phyloP scores from a whole-genome alignment of 1,140 invertebrate species.

The Agraylea sexmaculata region DNA sequence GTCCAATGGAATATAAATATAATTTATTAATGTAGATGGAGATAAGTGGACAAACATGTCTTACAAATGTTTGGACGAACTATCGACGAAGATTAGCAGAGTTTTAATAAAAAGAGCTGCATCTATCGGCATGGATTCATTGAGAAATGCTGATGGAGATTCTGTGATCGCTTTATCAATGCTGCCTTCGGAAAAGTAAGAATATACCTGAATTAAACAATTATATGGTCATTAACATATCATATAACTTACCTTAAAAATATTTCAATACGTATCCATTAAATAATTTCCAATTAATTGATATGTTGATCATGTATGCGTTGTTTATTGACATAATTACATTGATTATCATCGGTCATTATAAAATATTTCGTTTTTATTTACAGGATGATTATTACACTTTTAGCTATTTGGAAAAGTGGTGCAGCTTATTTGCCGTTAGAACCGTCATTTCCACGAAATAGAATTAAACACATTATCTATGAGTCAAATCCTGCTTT shows the following conservation, averaged over 20 bases:
- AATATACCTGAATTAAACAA: conserved; percentile 6
- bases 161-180: conserved; percentile 64
- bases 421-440: conserved; percentile 74
- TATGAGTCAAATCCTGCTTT: conserved; percentile 59
- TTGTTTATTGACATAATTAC: background rate
- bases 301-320: too few relatives aligned
- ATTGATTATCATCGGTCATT: background rate
- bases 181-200: conserved; percentile 53
- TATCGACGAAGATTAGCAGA: conserved; percentile 47
- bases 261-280: too few relatives aligned
- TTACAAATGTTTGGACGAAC: conserved; percentile 46
- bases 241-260: too few relatives aligned
- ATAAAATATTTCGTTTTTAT: background rate
- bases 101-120: conserved; percentile 37
- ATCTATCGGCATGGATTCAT: conserved; percentile 23
- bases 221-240: too few relatives aligned
- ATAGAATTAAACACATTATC: conserved; percentile 64
- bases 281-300: too few relatives aligned
- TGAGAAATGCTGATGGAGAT: conserved; percentile 49
- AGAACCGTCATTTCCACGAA: conserved; percentile 61
- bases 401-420: conserved; percentile 67
- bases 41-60: conserved; percentile 33
- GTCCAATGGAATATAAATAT: conserved; percentile 4
- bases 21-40: too few relatives aligned
- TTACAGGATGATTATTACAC: conserved; percentile 47